Conservation (phyloP, 1,140 invertebrate species). For the Littorina saxatilis region DNA sequence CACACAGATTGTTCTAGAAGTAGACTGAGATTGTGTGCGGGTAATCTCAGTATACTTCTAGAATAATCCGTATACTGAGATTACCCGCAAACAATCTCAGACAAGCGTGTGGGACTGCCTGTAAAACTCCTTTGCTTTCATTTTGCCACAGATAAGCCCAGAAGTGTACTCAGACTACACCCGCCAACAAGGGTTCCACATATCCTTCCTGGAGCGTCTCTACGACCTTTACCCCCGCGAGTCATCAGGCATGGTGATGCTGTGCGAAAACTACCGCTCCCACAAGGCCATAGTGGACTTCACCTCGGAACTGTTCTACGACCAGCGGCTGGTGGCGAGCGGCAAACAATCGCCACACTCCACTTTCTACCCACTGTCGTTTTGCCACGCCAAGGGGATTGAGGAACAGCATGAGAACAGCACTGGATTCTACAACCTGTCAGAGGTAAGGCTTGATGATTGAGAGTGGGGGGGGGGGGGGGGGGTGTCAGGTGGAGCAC, state of each 20-base stretch:
- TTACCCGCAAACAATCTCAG: too few relatives aligned
- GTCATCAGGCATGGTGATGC: conserved; percentile 87
- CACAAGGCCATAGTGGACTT: conserved; percentile 89
- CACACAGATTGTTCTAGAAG: too few relatives aligned
- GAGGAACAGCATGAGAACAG: conserved; percentile 86
- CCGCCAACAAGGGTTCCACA: conserved; percentile 85
- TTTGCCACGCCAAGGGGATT: conserved; percentile 87
- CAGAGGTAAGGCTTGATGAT: conserved; percentile 80
- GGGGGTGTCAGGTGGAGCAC: too few relatives aligned
- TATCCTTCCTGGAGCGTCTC: conserved; percentile 87
- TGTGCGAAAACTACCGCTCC: conserved; percentile 91
- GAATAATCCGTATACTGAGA: too few relatives aligned
- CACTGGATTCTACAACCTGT: conserved; percentile 90
- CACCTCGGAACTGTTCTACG: conserved; percentile 90
- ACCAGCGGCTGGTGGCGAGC: conserved; percentile 84
- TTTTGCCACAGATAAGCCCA: conserved; percentile 81
- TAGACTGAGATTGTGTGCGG: too few relatives aligned
- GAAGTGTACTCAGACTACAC: conserved; percentile 89
- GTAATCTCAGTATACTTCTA: too few relatives aligned
- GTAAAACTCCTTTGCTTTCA: too few relatives aligned
- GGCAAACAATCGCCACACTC: conserved; percentile 83
- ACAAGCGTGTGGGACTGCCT: too few relatives aligned
- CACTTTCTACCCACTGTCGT: conserved; percentile 85
- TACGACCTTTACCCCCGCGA: conserved; percentile 86
- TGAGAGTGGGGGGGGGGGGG: too few relatives aligned